Evolutionary conservation across 1,140 invertebrate species (phyloP), one percentile per base, ranked within the genome.

Genomic region (Eulimnadia texana): DNA sequence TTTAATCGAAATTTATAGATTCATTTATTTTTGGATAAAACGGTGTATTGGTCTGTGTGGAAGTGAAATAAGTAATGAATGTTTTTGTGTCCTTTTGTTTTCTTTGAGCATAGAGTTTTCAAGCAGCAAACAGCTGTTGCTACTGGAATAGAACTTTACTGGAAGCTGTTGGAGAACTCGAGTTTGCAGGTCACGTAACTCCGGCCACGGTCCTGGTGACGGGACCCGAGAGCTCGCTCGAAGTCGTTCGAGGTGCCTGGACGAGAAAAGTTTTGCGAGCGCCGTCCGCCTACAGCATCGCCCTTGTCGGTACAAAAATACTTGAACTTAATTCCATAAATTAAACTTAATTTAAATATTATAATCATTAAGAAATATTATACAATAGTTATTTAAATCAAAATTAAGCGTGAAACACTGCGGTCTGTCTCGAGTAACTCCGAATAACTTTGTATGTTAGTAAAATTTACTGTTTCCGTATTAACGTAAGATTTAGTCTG

Each of bases 61-160:
- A 42, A 9, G 6, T 42, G 6, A 42, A 42, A 9, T 9, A 9
- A 6, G 33, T 52, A 52, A 52, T 52, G 19, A 16, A 11, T n/a
- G n/a, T 11, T 52, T 42, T 16, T 42, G 33, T n/a, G n/a, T n/a
- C n/a, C n/a, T n/a, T n/a, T n/a, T n/a, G n/a, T n/a, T n/a, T n/a
- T n/a, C n/a, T 6, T 42, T 42, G 33, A 42, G 6, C 16, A 42
- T 9, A 58, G 55, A 33, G 19, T 58, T 87, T 91, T 69, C 78
- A 90, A 69, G 85, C 88, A 65, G 85, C 87, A n/a, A 93, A 93
- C 74, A 83, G 85, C 24, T 84, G 89, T 73, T 92, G 89, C 70
- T 91, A 88, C 83, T 93, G 88, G 89, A 92, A 92, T 71, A 82
- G 83, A 10, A 83, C 86, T 16, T 76, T 95, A 61, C 82, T 88